Percentiles rank a stretch among this genome's conserved stretches.
Conservation (phyloP, 2,797 vertebrate species). For the Girardinus metallicus region DNA sequence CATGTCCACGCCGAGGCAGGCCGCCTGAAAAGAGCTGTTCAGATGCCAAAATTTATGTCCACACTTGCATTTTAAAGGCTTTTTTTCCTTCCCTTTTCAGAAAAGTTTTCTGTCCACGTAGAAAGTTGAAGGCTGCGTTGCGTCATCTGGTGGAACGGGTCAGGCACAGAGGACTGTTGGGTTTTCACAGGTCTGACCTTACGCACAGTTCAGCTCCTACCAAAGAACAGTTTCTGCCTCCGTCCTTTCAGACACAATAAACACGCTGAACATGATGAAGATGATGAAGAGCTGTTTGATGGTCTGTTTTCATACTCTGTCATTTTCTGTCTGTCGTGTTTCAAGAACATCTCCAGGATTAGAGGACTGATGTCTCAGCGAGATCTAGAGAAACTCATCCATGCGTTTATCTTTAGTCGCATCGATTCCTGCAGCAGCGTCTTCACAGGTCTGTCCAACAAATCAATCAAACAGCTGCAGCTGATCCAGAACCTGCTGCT, state of each 20-base stretch:
- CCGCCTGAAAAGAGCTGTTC: conserved; percentile 49
- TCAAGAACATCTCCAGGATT: too few relatives aligned
- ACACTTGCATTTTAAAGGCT: conserved; percentile 45
- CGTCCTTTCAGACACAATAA: neutral
- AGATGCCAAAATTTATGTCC: conserved; percentile 50
- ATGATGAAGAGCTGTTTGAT: neutral
- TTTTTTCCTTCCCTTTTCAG: conserved; percentile 11
- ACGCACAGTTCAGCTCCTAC: neutral
- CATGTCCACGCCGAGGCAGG: conserved; percentile 45
- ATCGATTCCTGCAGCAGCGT: too few relatives aligned
- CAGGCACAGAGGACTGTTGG: neutral
- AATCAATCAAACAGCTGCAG: too few relatives aligned
- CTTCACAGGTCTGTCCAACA: too few relatives aligned
- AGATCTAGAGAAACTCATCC: too few relatives aligned
- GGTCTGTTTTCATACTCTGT: neutral
- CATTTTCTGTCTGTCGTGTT: neutral
- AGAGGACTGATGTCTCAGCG: too few relatives aligned
- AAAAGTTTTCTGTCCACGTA: conserved; percentile 37
- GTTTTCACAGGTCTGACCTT: conserved; percentile 4
- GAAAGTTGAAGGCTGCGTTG: conserved; percentile 32
- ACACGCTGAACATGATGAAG: neutral
- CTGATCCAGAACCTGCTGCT: too few relatives aligned
- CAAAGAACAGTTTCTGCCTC: neutral
- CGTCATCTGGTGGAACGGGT: conserved; percentile 16
- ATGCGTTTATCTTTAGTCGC: too few relatives aligned